Evolutionary conservation across 2,888 invertebrate genomes (phyloP).

Genomic region (Kryphioiulus occultus): DNA sequence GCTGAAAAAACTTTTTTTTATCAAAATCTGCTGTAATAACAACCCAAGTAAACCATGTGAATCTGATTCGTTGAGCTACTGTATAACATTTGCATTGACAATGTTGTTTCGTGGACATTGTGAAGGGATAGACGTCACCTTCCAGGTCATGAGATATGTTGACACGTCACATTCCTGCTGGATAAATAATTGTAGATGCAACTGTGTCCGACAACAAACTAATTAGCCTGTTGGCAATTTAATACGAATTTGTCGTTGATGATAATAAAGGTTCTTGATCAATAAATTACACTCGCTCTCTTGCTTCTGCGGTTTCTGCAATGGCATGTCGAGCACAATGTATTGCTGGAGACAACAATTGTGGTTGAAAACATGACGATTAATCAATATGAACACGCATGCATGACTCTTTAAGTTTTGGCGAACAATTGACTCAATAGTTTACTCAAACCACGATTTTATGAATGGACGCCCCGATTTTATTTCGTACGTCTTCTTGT

Average conservation of each 20-base stretch:
- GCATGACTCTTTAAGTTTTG: conserved; percentile 16
- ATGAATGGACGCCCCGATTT: neutral
- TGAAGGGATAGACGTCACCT: neutral
- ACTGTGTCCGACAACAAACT: conserved; percentile 23
- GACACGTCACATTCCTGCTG: neutral
- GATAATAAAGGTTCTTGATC: conserved; percentile 7
- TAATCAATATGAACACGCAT: conserved; percentile 23
- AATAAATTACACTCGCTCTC: conserved; percentile 9
- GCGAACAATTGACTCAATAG: neutral
- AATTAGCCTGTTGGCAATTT: conserved; percentile 10
- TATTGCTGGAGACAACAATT: conserved; percentile 16
- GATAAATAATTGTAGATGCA: conserved; percentile 16
- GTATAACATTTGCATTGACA: too few relatives aligned
- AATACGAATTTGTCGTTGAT: conserved; percentile 17
- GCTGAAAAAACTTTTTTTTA: too few relatives aligned
- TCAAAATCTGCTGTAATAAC: too few relatives aligned
- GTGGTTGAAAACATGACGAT: neutral
- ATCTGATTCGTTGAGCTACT: too few relatives aligned
- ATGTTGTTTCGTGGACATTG: neutral
- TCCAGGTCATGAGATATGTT: neutral
- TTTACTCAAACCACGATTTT: neutral
- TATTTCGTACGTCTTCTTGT: neutral
- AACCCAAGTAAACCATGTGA: too few relatives aligned
- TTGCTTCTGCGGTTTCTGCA: neutral
- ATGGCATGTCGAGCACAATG: neutral